These are phyloP conservation scores for Globicephala melas DNA, from an alignment of 2,113 vertebrate species.

Conservation along the genomic window DNA sequence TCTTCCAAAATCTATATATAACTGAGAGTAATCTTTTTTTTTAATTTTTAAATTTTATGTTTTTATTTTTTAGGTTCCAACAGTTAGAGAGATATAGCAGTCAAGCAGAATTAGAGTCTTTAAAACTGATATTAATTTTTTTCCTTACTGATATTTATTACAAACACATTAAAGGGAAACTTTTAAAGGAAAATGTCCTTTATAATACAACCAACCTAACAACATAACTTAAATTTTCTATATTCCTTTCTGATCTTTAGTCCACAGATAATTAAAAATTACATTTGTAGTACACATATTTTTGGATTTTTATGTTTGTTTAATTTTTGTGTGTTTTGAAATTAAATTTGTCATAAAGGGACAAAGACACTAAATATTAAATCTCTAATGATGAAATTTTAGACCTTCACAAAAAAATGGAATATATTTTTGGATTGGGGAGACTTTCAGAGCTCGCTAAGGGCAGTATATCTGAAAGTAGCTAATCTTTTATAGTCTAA, in stretches of 20 bases:
- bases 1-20: not conserved
- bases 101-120: not conserved
- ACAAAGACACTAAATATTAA: not conserved
- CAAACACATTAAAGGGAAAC: not conserved
- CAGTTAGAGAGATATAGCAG: not conserved
- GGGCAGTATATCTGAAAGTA: not conserved
- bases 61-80: not conserved
- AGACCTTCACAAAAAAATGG: not conserved
- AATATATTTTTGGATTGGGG: not conserved
- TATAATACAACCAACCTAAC: not conserved
- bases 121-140: not conserved
- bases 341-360: not conserved
- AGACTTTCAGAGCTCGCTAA: not conserved
- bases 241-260: constrained; percentile 1
- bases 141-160: constrained; percentile 3
- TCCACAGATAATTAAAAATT: constrained; percentile 12
- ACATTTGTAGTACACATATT: not conserved
- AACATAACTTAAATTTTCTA: not conserved
- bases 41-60: not conserved
- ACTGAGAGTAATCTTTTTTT: not conserved
- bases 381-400: constrained; percentile 12
- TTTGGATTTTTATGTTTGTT: constrained; percentile 29
- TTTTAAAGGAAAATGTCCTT: not conserved
- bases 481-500: not conserved
- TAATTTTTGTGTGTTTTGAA: not conserved